These are phyloP conservation scores for Amyelois transitella DNA, from an alignment of 1,140 invertebrate genomes.

Conservation along the genomic window DNA sequence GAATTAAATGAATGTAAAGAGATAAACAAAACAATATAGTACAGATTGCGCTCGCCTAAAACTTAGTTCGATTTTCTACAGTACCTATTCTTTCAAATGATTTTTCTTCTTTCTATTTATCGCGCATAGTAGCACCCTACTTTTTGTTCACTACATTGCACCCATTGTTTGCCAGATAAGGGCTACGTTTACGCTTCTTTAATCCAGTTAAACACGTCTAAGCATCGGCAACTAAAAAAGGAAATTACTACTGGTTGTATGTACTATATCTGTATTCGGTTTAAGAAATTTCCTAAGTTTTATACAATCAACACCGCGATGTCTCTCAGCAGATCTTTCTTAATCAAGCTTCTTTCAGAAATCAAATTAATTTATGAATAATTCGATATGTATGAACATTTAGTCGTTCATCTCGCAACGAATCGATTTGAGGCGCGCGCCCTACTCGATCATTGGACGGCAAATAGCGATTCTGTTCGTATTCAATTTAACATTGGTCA, in stretches of 20 bases:
- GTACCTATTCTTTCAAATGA: no score
- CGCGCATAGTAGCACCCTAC: neutral
- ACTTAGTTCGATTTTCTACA: no score
- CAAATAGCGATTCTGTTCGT: slow-evolving; percentile 28
- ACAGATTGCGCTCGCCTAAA: no score
- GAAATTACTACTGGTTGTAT: neutral
- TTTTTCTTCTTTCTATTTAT: no score
- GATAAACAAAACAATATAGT: no score
- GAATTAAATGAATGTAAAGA: no score
- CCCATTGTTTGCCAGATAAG: slow-evolving; percentile 30
- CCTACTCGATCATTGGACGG: slow-evolving; percentile 32
- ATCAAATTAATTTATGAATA: slow-evolving; percentile 16
- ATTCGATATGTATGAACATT: neutral
- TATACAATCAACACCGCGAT: no score
- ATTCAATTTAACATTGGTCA: slow-evolving; percentile 59
- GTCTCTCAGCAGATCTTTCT: no score
- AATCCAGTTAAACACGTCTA: neutral
- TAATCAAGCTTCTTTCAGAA: neutral
- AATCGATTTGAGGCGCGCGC: slow-evolving; percentile 38
- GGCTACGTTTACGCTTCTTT: slow-evolving; percentile 15
- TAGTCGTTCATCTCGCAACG: slow-evolving; percentile 38
- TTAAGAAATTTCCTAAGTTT: no score
- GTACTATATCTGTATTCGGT: no score
- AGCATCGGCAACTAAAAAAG: neutral
- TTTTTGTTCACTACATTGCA: slow-evolving; percentile 13